Base-by-base conservation (phyloP, 2,113 vertebrate genomes). In the Stigmatopora argus region DNA sequence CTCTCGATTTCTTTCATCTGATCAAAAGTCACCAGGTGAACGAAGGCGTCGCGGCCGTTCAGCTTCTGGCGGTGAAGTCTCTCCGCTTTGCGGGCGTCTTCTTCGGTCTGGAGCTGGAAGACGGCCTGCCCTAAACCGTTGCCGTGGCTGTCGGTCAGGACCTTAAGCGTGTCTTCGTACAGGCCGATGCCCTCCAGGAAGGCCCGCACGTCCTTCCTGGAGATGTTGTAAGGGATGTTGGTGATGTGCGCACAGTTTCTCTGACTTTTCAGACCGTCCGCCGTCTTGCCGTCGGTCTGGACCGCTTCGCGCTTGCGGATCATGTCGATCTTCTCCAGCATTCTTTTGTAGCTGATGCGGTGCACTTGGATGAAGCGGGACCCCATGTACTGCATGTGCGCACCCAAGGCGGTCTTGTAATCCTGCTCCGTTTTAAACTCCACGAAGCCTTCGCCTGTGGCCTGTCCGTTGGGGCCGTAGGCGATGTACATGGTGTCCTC, bases 361-460 rank as follows among this genome's bases (percentile, higher is more conserved):
- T 97, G 97, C 64, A 99, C 97, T 71, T 98, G 96, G 83, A 99
- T 98, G 75, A 99, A 99, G 35, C 96, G 93, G 80, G 91, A 94
- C 47, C 97, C 97, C 93, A 99, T 98, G 77, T 98, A 99, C 70
- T 98, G 96, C 91, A 98, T 98, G 85, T 99, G 96, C 80, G 94
- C 93, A 70, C 94, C 93, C 2, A 99, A 86, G 70, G 96, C 96
- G 77, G 89, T 88, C 83, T 98, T 98, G 81, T 96, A 93, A 76
- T 99, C 96, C 74, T 92, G 86, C 83, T 98, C 95, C 62, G 92
- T 92, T 82, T 94, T 93, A 66, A 98, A 98, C 75, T 99, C 96
- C 8, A 99, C 92, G 80, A 98, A 99, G 31, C 96, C 97, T 85
- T 98, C 96, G 71, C 96, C 97, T 7, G 96, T 98, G 65, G 96